A percentile compares a stretch with the other conserved stretches of the same genome.
phyloP scores from a whole-genome alignment of 2,113 vertebrate genomes.

The Kryptolebias marmoratus region DNA sequence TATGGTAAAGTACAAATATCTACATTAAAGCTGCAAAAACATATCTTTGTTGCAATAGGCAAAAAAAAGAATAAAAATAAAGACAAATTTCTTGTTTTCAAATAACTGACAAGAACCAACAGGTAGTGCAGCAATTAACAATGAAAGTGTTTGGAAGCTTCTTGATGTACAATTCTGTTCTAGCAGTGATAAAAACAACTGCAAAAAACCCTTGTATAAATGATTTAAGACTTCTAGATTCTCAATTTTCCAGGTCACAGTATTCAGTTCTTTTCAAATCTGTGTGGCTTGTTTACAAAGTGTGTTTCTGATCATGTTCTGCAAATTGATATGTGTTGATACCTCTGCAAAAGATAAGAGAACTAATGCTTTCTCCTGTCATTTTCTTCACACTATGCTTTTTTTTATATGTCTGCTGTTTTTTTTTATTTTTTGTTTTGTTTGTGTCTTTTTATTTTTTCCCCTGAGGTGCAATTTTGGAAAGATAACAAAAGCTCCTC shows the following conservation, averaged over 20 bases:
- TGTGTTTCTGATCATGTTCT: slow-evolving; percentile 30
- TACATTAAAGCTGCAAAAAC: not conserved
- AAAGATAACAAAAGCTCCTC: slow-evolving; percentile 15
- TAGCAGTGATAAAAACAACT: slow-evolving; percentile 23
- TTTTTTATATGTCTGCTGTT: slow-evolving; percentile 37
- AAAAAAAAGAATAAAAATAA: not conserved
- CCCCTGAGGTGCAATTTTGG: slow-evolving; percentile 41
- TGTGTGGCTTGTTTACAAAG: slow-evolving; percentile 33
- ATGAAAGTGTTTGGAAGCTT: slow-evolving; percentile 12
- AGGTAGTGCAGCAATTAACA: slow-evolving; percentile 38
- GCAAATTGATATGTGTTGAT: slow-evolving; percentile 9
- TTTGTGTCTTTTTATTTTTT: too few relatives aligned
- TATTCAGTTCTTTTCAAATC: slow-evolving; percentile 43
- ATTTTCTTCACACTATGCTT: slow-evolving; percentile 42
- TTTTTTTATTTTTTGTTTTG: slow-evolving; percentile 33
- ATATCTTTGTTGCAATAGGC: not conserved
- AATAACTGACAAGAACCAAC: slow-evolving; percentile 29
- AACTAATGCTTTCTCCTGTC: not conserved
- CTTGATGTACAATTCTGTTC: slow-evolving; percentile 36
- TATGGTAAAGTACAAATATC: not conserved
- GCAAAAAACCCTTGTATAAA: slow-evolving; percentile 6
- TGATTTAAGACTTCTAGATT: slow-evolving; percentile 35
- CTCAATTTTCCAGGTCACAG: slow-evolving; percentile 41
- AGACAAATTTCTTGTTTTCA: slow-evolving; percentile 37
- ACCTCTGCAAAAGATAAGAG: not conserved